Percentiles rank a stretch among this genome's conserved stretches.
phyloP scores from a whole-genome alignment of 2,888 invertebrate species.

The Cynaeus angustus region DNA sequence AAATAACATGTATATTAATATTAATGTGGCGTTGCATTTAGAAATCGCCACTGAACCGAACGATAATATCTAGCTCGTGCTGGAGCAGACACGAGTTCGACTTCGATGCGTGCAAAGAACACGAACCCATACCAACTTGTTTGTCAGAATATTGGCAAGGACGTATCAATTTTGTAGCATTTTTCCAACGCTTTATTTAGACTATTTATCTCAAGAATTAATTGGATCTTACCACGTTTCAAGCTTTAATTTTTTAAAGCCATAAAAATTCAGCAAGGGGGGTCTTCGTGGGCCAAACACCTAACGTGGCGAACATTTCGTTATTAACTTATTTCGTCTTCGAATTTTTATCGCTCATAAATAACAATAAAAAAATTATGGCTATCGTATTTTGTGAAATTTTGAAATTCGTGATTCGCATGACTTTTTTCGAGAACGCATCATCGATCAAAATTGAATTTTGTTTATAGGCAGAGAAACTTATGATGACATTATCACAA shows the following conservation, averaged over 20 bases:
- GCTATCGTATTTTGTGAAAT: too few relatives aligned
- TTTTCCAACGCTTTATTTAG: not conserved
- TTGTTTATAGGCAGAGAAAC: conserved; percentile 11
- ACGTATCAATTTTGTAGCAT: conserved; percentile 11
- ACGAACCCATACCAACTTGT: conserved; percentile 35
- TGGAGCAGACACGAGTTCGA: conserved; percentile 30
- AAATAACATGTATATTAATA: conserved; percentile 49
- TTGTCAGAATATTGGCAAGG: conserved; percentile 6
- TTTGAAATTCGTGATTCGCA: too few relatives aligned
- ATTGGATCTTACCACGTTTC: too few relatives aligned
- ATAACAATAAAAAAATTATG: too few relatives aligned
- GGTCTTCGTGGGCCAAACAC: too few relatives aligned
- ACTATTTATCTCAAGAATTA: too few relatives aligned
- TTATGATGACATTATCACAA: conserved; percentile 50
- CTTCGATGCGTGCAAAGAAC: conserved; percentile 49
- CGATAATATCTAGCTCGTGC: conserved; percentile 55
- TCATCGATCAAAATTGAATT: not conserved
- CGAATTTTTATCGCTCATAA: too few relatives aligned
- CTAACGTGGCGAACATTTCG: too few relatives aligned
- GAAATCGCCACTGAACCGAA: conserved; percentile 51
- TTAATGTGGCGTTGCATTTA: conserved; percentile 48
- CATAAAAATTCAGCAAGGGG: too few relatives aligned
- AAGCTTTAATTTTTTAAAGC: too few relatives aligned
- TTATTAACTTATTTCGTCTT: too few relatives aligned
- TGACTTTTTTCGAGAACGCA: not conserved